phyloP scores from a whole-genome alignment of 2,113 vertebrate genomes.

The Tichodroma muraria region DNA sequence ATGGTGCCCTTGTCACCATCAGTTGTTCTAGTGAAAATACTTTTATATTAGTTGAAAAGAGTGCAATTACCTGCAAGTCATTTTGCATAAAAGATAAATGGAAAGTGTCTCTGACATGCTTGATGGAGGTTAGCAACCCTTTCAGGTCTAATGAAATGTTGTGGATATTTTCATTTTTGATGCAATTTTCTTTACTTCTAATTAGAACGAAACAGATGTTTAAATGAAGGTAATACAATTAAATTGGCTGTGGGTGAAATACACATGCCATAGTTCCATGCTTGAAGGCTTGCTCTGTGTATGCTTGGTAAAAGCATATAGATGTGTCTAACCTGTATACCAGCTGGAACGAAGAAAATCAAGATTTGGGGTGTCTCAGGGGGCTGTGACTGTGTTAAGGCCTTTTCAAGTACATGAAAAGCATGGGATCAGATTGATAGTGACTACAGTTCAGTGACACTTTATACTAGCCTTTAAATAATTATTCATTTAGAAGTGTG shows the following conservation, averaged over 20 bases:
- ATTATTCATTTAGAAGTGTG: background rate
- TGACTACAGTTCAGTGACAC: background rate
- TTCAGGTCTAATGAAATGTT: slow-evolving; percentile 8
- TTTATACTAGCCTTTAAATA: background rate
- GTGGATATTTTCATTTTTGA: background rate
- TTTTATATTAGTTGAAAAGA: slow-evolving; percentile 16
- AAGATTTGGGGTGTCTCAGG: background rate
- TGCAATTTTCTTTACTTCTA: background rate
- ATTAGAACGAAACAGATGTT: background rate
- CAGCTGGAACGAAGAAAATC: background rate
- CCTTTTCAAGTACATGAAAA: background rate
- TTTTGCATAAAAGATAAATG: slow-evolving; percentile 45
- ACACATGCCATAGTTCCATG: background rate
- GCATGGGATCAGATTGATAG: background rate
- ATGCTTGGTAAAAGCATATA: background rate
- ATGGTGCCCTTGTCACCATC: background rate
- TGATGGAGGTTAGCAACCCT: slow-evolving; percentile 12
- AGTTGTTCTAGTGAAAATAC: slow-evolving; percentile 4
- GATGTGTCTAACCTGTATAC: background rate
- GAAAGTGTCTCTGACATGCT: background rate
- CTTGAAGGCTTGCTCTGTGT: background rate
- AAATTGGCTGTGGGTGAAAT: background rate
- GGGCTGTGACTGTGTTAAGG: background rate
- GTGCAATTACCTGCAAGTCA: slow-evolving; percentile 22
- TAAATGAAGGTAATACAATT: background rate